Evolutionary conservation across 1,140 invertebrate species (phyloP).

Genomic region (Drosophila funebris): DNA sequence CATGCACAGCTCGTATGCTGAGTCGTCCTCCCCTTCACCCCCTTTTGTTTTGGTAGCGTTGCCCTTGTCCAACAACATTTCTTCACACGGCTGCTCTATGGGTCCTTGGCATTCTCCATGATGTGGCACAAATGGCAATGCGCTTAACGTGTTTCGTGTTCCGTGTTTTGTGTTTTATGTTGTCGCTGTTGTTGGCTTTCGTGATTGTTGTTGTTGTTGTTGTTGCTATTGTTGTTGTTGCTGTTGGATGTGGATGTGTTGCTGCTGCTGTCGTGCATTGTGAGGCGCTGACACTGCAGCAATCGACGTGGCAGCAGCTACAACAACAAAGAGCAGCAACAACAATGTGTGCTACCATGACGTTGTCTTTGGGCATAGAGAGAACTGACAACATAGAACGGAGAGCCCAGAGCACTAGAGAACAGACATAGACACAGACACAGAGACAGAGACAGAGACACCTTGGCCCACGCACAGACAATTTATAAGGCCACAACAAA

Average conservation of each 20-base stretch:
- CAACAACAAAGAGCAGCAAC: slow-evolving; percentile 3
- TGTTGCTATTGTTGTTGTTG: slow-evolving; percentile 4
- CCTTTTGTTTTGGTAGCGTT: background rate
- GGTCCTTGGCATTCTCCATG: slow-evolving; percentile 57
- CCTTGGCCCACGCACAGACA: slow-evolving; percentile 76
- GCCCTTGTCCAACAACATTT: slow-evolving; percentile 12
- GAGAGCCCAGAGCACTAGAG: background rate
- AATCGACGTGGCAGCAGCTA: slow-evolving; percentile 41
- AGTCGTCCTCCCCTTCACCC: background rate
- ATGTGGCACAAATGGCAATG: slow-evolving; percentile 80
- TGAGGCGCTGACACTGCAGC: slow-evolving; percentile 63
- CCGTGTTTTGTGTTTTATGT: slow-evolving; percentile 47
- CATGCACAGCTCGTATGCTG: slow-evolving; percentile 30
- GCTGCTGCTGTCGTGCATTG: slow-evolving; percentile 47
- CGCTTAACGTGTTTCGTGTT: slow-evolving; percentile 71
- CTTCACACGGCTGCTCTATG: slow-evolving; percentile 37
- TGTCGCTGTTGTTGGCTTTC: slow-evolving; percentile 42
- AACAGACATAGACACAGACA: no score
- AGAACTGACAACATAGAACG: background rate
- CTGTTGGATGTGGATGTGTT: slow-evolving; percentile 10
- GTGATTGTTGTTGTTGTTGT: slow-evolving; percentile 35
- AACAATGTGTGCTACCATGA: slow-evolving; percentile 24
- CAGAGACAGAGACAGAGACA: no score
- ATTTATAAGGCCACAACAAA: slow-evolving; percentile 81
- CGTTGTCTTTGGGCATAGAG: slow-evolving; percentile 22